These are phyloP conservation scores for Dicycla oo DNA, from an alignment of 2,888 invertebrate species.

Conservation along the genomic window DNA sequence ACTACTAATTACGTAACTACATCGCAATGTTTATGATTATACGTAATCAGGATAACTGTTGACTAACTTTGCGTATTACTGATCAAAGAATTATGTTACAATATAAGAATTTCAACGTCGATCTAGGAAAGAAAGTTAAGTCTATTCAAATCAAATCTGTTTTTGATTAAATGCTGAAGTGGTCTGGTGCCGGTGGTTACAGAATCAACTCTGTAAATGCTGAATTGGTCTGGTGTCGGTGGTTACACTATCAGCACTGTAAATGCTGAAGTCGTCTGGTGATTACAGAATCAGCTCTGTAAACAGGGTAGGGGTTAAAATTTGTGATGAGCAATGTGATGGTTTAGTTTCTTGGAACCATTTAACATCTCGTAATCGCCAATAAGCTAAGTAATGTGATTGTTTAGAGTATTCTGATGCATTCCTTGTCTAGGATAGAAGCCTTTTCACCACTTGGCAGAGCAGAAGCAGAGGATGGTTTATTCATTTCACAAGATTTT, in stretches of 20 bases:
- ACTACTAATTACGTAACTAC: conserved; percentile 1
- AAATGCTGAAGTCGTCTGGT: background rate
- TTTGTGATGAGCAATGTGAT: background rate
- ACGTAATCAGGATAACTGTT: background rate
- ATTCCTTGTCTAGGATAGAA: background rate
- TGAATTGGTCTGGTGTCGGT: too few relatives aligned
- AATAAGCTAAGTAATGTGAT: too few relatives aligned
- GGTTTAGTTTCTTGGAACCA: background rate
- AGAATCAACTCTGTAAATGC: background rate
- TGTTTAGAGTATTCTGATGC: background rate
- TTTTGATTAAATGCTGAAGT: background rate
- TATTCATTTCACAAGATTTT: background rate
- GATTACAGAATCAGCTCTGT: background rate
- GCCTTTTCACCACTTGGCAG: background rate
- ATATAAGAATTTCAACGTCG: background rate
- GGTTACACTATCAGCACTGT: background rate
- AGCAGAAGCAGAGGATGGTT: background rate
- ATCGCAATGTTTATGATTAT: background rate
- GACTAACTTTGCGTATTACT: background rate
- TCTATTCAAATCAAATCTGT: background rate
- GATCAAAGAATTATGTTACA: too few relatives aligned
- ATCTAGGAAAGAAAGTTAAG: background rate
- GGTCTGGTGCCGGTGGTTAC: background rate
- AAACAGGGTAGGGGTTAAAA: background rate
- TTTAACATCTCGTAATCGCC: background rate